Conservation (phyloP, 2,797 vertebrate species). For the Galagoides demidoff region DNA sequence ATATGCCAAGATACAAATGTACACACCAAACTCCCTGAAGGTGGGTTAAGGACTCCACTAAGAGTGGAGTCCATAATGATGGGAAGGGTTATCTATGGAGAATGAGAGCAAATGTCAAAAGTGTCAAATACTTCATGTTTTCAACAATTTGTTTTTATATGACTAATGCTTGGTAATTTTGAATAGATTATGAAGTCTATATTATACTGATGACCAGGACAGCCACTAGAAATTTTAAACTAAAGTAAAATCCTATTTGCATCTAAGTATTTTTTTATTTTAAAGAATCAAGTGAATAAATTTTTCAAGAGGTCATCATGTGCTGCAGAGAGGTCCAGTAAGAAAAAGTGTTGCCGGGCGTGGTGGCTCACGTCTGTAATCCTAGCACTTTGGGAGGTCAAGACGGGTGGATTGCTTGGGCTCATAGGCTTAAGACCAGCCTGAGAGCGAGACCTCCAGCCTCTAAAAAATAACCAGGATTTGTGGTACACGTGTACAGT, state of each 20-base stretch:
- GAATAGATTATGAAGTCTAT: background rate
- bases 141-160: background rate
- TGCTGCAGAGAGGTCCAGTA: background rate
- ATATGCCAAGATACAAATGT: background rate
- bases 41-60: background rate
- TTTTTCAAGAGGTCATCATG: background rate
- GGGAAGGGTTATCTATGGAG: background rate
- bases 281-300: slow-evolving; percentile 35
- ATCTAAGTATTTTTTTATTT: background rate
- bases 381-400: too few relatives aligned
- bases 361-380: too few relatives aligned
- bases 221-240: slow-evolving; percentile 30
- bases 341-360: background rate
- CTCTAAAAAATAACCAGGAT: too few relatives aligned
- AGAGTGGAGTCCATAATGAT: background rate
- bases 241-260: background rate
- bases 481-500: too few relatives aligned
- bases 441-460: too few relatives aligned
- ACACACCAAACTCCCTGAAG: background rate
- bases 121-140: background rate
- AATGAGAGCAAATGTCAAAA: background rate
- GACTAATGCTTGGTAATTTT: background rate
- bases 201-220: background rate
- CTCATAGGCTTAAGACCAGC: too few relatives aligned
- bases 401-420: too few relatives aligned